Evolutionary conservation across 2,888 invertebrate genomes (phyloP).

Genomic region (Hartigia nigra): DNA sequence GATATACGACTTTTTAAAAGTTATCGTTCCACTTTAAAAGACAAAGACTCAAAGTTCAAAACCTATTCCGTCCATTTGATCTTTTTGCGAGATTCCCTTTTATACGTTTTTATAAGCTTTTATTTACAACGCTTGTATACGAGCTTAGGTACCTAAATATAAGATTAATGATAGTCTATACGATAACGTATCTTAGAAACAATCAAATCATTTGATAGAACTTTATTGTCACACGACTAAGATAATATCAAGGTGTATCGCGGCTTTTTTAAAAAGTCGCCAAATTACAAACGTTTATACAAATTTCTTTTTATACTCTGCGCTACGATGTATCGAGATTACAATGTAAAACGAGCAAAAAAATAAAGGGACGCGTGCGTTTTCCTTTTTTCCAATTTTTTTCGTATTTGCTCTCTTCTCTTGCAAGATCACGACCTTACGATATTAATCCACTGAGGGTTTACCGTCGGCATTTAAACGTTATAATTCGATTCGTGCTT

Average conservation of each 20-base stretch:
- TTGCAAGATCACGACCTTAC: not conserved
- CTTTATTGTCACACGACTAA: conserved; percentile 55
- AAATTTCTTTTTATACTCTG: conserved; percentile 39
- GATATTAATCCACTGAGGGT: conserved; percentile 16
- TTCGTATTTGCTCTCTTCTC: not conserved
- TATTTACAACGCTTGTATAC: not conserved
- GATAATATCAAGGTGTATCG: conserved; percentile 38
- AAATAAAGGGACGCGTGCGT: conserved; percentile 24
- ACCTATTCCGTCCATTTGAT: not conserved
- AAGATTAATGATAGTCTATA: not conserved
- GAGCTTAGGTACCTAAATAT: not conserved
- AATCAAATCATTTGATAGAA: conserved; percentile 37
- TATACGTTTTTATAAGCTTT: not conserved
- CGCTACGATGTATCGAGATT: conserved; percentile 3
- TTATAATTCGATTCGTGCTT: conserved; percentile 8
- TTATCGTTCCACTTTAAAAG: not conserved
- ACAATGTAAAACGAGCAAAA: conserved; percentile 24
- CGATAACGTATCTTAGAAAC: not conserved
- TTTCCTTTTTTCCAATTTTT: conserved; percentile 12
- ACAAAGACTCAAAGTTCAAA: not conserved
- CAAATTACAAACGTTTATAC: conserved; percentile 50
- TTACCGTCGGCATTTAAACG: conserved; percentile 18
- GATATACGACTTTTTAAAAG: not conserved
- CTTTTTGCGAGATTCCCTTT: not conserved
- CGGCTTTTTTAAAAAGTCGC: conserved; percentile 36